A percentile compares a stretch with the other conserved stretches of the same genome.
Evolutionary conservation across 2,797 vertebrate genomes (phyloP).

Genomic region (Phrynocephalus forsythii): DNA sequence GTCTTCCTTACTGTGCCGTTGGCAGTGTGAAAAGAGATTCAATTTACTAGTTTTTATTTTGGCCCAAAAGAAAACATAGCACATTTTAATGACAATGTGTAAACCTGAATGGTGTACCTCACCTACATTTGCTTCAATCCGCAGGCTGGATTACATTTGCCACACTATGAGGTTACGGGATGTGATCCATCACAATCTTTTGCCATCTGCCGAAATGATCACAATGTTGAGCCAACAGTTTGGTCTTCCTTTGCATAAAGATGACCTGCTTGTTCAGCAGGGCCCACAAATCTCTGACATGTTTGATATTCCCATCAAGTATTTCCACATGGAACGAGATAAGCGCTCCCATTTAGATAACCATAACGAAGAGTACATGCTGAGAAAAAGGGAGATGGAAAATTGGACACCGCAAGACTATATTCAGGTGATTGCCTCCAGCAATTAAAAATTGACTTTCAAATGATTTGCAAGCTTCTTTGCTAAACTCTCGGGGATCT

Average conservation of each 20-base stretch:
- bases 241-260: constrained; percentile 63
- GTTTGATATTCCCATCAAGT: neutral
- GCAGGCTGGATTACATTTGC: constrained; percentile 81
- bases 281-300: neutral
- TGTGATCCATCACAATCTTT: constrained; percentile 75
- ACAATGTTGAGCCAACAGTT: constrained; percentile 77
- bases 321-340: neutral
- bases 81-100: neutral
- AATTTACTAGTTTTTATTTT: neutral
- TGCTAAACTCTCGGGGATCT: neutral
- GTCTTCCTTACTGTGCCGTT: neutral
- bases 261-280: constrained; percentile 48
- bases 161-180: constrained; percentile 75
- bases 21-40: neutral
- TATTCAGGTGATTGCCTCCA: constrained; percentile 72
- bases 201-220: constrained; percentile 86
- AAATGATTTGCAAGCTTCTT: neutral
- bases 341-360: constrained; percentile 44
- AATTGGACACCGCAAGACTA: constrained; percentile 47
- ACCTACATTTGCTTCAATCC: neutral
- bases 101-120: neutral
- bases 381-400: constrained; percentile 61
- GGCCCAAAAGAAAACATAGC: no score
- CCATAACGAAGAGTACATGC: constrained; percentile 66
- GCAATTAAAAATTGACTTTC: neutral